Evolutionary conservation across 2,113 vertebrate species (phyloP), one percentile per base, ranked within the genome.

Genomic region (Martes martes): DNA sequence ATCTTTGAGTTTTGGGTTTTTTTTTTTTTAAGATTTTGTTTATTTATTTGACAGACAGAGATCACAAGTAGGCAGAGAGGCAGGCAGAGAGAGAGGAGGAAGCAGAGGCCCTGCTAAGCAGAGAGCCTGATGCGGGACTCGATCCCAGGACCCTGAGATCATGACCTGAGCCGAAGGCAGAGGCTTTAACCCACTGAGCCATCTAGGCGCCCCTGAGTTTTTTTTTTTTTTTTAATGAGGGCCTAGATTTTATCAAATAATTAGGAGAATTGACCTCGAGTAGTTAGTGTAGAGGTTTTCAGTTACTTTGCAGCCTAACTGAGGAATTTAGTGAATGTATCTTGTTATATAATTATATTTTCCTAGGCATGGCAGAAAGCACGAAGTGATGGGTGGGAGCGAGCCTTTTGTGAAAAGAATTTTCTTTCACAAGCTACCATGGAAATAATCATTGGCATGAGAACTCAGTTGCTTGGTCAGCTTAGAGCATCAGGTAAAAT

Each of bases 341-440:
- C 65, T 97, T 91, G 4, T 87, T 92, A 82, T 87, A 18, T 95
- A 96, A 95, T 95, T 65, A 67, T 80, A 21, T 71, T 96, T 84
- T 98, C 94, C 7, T 94, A 99, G 99, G 99, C 99, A 0, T 99
- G 99, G 99, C 99, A 99, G 98, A 99, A 99, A 90, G 99, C 99
- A 4, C 98, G 99, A 89, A 99, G 98, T 96, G 99, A 99, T 67
- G 99, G 99, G 31, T 99, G 99, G 99, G 99, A 99, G 94, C 99
- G 99, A 97, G 97, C 99, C 33, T 99, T 99, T 98, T 99, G 99
- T 98, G 99, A 99, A 96, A 99, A 99, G 97, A 99, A 99, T 98
- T 99, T 99, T 96, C 97, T 99, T 59, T 99, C 99, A 71, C 99
- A 99, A 97, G 99, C 99, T 96, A 99, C 99, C 0, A 99, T 99